Evolutionary conservation across 2,113 vertebrate genomes (phyloP).

Genomic region (Lamprologus sp.): DNA sequence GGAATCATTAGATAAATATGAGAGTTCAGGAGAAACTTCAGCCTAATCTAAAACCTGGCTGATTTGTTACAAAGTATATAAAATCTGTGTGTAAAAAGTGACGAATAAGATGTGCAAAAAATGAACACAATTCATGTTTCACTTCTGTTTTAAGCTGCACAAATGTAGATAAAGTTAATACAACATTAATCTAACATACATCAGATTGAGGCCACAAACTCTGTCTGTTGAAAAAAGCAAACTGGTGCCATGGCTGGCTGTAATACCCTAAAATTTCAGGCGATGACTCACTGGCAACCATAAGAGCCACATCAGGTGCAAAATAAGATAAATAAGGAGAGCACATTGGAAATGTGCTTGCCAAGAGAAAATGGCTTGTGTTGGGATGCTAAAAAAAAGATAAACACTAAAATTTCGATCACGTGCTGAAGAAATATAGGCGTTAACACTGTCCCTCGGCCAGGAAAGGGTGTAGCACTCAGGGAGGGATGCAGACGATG

Average conservation of each 20-base stretch:
- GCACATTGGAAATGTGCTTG: neutral
- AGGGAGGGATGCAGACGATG: neutral
- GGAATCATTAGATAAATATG: neutral
- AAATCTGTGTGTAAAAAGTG: neutral
- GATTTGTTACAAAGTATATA: neutral
- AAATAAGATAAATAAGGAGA: neutral
- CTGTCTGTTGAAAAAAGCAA: neutral
- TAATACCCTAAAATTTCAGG: neutral
- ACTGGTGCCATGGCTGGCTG: neutral
- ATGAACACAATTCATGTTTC: neutral
- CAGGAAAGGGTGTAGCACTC: neutral
- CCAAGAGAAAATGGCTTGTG: neutral
- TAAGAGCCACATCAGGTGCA: neutral
- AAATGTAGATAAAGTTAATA: neutral
- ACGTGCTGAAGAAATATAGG: neutral
- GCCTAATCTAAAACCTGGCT: neutral
- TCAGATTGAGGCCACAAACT: neutral
- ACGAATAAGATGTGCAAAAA: neutral
- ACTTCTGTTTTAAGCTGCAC: neutral
- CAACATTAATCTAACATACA: neutral
- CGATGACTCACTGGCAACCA: neutral
- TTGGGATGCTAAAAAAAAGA: neutral
- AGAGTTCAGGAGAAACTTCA: neutral
- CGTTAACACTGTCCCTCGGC: neutral
- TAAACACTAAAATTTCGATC: neutral